phyloP scores from a whole-genome alignment of 2,888 invertebrate genomes.

The Linnaemya tessellans region DNA sequence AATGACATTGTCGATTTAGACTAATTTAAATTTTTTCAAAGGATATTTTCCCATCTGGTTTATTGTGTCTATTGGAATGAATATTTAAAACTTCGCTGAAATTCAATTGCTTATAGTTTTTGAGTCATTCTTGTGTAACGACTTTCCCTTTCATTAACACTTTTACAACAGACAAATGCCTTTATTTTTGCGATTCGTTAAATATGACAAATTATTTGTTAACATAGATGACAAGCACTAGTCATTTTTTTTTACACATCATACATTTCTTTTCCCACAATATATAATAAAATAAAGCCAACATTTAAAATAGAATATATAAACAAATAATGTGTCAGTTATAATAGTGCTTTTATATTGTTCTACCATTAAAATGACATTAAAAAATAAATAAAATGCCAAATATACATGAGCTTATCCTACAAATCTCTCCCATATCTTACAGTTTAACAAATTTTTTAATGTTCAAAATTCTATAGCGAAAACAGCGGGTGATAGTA shows the following conservation, averaged over 20 bases:
- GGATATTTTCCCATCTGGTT: no score
- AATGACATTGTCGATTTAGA: no score
- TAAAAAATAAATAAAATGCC: neutral
- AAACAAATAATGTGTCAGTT: neutral
- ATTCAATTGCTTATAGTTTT: neutral
- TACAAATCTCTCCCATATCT: neutral
- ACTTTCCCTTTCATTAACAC: neutral
- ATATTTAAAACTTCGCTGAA: neutral
- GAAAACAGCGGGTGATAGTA: slow-evolving; percentile 31
- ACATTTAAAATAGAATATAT: neutral
- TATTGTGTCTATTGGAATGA: no score
- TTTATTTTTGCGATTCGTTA: neutral
- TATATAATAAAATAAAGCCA: neutral
- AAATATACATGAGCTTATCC: neutral
- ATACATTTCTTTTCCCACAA: neutral
- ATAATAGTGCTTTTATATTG: neutral
- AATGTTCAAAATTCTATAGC: neutral
- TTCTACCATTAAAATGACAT: neutral
- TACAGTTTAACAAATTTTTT: neutral
- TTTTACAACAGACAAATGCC: neutral
- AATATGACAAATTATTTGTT: neutral
- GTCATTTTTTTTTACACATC: neutral
- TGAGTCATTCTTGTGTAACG: neutral
- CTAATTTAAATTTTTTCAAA: no score
- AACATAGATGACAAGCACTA: neutral